phyloP scores from a whole-genome alignment of 2,113 vertebrate species.

The Neolamprologus devosi region DNA sequence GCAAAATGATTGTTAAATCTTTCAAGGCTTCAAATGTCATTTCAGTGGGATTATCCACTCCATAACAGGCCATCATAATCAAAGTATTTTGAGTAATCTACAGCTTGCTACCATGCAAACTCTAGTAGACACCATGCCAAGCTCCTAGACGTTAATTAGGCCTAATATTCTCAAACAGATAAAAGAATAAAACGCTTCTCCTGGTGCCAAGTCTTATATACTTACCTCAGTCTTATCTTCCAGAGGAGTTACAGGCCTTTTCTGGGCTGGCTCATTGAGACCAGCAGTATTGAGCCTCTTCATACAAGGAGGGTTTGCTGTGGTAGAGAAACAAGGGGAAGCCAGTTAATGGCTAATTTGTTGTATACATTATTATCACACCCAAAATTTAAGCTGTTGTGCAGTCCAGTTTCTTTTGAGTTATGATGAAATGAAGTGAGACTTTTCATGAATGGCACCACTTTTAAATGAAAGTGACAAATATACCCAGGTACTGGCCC shows the following conservation, averaged over 20 bases:
- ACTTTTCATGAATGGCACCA: not conserved
- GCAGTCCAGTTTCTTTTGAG: not conserved
- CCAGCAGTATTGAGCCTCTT: slow-evolving; percentile 67
- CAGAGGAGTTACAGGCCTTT: slow-evolving; percentile 40
- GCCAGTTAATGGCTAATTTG: not conserved
- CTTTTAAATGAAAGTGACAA: not conserved
- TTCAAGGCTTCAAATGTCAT: not conserved
- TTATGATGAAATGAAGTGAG: not conserved
- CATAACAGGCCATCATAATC: not conserved
- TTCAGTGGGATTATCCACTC: not conserved
- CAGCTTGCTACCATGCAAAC: not conserved
- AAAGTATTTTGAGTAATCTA: not conserved
- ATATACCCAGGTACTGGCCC: not conserved
- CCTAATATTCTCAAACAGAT: not conserved
- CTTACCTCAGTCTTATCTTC: slow-evolving; percentile 67
- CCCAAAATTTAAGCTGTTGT: not conserved
- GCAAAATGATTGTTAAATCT: not conserved
- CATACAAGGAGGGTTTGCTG: slow-evolving; percentile 72
- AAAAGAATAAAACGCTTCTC: not conserved
- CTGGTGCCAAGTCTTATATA: not conserved
- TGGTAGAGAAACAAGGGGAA: slow-evolving; percentile 4
- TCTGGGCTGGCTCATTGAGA: slow-evolving; percentile 58
- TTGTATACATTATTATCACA: not conserved
- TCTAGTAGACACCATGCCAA: not conserved
- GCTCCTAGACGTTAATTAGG: not conserved